A percentile compares a stretch with the other conserved stretches of the same genome.
phyloP scores from a whole-genome alignment of 2,888 invertebrate genomes.

The Agrochola lychnidis region DNA sequence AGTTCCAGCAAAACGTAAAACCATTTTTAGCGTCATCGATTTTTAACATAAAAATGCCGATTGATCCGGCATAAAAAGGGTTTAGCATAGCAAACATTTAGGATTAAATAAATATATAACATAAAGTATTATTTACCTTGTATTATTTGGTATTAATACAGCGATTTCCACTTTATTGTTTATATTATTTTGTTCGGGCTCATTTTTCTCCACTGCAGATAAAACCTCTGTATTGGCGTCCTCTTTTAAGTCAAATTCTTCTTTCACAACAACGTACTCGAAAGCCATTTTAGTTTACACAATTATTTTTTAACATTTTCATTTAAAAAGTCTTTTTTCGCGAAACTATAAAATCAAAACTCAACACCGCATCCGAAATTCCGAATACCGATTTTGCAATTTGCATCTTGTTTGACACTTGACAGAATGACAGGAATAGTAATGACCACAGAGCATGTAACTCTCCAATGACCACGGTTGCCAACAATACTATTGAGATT shows the following conservation, averaged over 20 bases:
- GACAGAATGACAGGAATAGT: no score
- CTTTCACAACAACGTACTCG: constrained; percentile 48
- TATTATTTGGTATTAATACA: neutral
- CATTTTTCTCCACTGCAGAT: neutral
- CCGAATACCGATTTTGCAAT: neutral
- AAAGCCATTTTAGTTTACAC: constrained; percentile 39
- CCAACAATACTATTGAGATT: no score
- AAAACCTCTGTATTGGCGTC: constrained; percentile 11
- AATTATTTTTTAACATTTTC: neutral
- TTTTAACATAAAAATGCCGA: neutral
- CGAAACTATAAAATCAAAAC: neutral
- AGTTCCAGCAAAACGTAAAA: neutral
- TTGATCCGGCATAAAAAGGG: neutral
- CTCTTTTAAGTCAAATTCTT: constrained; percentile 44
- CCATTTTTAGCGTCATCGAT: neutral
- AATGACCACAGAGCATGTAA: no score
- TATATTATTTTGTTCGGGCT: constrained; percentile 14
- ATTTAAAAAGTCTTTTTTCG: constrained; percentile 5
- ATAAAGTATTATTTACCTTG: constrained; percentile 48
- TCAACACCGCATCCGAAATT: neutral
- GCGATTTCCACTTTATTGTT: constrained; percentile 46
- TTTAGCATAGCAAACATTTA: no score
- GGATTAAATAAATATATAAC: neutral
- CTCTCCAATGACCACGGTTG: no score
- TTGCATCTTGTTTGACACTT: neutral